Evolutionary conservation across 2,113 vertebrate species (phyloP).

Genomic region (Triplophysa siluroides): DNA sequence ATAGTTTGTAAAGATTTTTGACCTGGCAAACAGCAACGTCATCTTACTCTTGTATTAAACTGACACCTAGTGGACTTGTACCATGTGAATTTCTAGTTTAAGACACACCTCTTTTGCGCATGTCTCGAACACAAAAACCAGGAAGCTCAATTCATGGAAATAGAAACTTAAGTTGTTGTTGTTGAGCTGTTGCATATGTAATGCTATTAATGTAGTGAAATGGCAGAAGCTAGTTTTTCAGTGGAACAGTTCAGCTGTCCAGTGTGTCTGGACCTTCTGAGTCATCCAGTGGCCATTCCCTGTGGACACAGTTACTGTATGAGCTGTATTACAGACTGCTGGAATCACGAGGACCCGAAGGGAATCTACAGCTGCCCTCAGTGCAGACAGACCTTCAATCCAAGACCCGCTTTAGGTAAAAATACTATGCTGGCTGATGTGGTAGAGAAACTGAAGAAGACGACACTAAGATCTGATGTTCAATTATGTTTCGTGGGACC

Average conservation of each 20-base stretch:
- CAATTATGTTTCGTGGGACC: too few relatives aligned
- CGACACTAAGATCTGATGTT: too few relatives aligned
- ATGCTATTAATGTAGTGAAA: background rate
- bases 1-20: too few relatives aligned
- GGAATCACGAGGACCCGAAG: too few relatives aligned
- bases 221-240: background rate
- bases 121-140: background rate
- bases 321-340: too few relatives aligned
- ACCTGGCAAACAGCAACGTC: too few relatives aligned
- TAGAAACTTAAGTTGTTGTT: background rate
- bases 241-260: background rate
- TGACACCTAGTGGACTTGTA: background rate
- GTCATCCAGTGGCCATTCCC: background rate
- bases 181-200: background rate
- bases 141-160: background rate
- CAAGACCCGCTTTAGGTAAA: background rate
- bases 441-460: background rate
- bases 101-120: background rate
- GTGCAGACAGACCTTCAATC: too few relatives aligned
- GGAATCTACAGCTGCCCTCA: too few relatives aligned
- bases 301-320: too few relatives aligned
- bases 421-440: background rate
- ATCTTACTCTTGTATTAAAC: background rate
- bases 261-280: background rate
- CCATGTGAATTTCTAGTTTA: background rate